Evolutionary conservation across 2,888 invertebrate genomes (phyloP).

Genomic region (Scaptomyza flava): DNA sequence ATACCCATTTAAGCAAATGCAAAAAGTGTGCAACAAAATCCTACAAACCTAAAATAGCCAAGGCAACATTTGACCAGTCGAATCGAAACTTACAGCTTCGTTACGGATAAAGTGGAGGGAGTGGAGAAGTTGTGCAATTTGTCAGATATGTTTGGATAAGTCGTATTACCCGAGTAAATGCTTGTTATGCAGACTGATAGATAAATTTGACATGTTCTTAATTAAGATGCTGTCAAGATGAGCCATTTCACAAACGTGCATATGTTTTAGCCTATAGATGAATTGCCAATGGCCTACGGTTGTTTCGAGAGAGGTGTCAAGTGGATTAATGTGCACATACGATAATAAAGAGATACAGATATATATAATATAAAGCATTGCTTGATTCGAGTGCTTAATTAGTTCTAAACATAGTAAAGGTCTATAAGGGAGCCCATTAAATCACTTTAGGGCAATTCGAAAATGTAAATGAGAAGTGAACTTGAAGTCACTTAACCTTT

Average conservation of each 20-base stretch:
- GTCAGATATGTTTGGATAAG: constrained; percentile 35
- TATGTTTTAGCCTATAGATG: constrained; percentile 18
- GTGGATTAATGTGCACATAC: constrained; percentile 8
- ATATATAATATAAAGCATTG: neutral
- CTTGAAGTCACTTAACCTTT: constrained; percentile 9
- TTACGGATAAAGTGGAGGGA: neutral
- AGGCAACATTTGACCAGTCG: constrained; percentile 11
- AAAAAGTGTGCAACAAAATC: constrained; percentile 12
- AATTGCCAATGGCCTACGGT: constrained; percentile 27
- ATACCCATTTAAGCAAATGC: constrained; percentile 20
- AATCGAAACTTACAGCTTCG: neutral
- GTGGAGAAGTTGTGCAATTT: constrained; percentile 35
- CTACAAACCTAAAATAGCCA: constrained; percentile 12
- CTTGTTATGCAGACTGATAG: constrained; percentile 55
- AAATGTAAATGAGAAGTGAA: constrained; percentile 24
- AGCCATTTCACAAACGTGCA: constrained; percentile 1
- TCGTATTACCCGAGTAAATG: constrained; percentile 38
- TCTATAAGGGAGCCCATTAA: neutral
- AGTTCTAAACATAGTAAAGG: neutral
- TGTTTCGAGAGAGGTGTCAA: constrained; percentile 7
- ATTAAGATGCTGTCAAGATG: constrained; percentile 74
- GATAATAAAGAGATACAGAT: neutral
- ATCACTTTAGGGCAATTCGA: constrained; percentile 11
- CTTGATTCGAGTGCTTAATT: constrained; percentile 13
- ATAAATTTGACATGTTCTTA: constrained; percentile 64